phyloP scores from a whole-genome alignment of 1,140 invertebrate genomes.

The Anastatus disparis region DNA sequence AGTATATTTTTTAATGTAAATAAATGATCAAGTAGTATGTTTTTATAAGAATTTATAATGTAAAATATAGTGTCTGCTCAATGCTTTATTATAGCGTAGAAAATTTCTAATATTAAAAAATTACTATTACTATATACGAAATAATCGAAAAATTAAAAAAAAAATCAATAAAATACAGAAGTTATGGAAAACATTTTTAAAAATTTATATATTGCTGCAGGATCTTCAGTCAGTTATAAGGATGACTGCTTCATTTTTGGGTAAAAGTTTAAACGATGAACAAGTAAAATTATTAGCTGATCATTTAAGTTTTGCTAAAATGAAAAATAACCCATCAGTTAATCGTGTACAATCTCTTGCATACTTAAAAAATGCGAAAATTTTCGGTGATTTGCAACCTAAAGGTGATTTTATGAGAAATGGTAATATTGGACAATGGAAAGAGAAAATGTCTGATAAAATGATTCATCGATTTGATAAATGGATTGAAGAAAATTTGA shows the following conservation, averaged over 20 bases:
- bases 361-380: conserved; percentile 61
- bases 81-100: too few species aligned
- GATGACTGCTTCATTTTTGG: conserved; percentile 71
- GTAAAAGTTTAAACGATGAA: conserved; percentile 64
- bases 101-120: too few species aligned
- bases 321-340: conserved; percentile 78
- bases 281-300: conserved; percentile 66
- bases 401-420: conserved; percentile 72
- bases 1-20: too few species aligned
- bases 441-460: conserved; percentile 69
- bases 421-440: conserved; percentile 75
- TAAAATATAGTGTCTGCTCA: too few species aligned
- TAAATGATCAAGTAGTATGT: too few species aligned
- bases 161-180: too few species aligned
- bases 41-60: too few species aligned
- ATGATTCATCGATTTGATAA: conserved; percentile 61
- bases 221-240: conserved; percentile 71
- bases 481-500: conserved; percentile 39
- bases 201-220: conserved; percentile 35
- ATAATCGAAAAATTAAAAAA: too few species aligned
- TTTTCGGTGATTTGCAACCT: conserved; percentile 54
- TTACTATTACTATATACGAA: too few species aligned
- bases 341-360: conserved; percentile 70
- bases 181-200: too few species aligned
- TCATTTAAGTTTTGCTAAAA: conserved; percentile 76